These are phyloP conservation scores for Drosophila nr. fundita DNA, from an alignment of 2,888 invertebrate species.

Conservation along the genomic window DNA sequence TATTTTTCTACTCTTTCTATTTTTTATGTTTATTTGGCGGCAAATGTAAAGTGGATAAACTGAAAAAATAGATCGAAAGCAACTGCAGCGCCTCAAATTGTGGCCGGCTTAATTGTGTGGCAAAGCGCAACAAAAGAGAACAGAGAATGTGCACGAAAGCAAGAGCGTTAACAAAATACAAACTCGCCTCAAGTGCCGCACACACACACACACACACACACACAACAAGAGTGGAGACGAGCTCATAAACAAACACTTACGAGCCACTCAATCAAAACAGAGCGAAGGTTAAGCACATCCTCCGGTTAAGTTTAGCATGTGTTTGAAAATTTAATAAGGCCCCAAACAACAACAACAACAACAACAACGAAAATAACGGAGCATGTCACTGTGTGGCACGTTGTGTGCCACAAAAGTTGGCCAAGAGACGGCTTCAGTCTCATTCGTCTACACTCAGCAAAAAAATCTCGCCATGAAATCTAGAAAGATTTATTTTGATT, in stretches of 20 bases:
- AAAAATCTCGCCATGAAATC: not conserved
- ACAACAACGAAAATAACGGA: conserved; percentile 14
- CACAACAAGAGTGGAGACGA: conserved; percentile 15
- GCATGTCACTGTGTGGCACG: conserved; percentile 12
- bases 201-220: not conserved
- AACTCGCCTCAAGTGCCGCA: conserved; percentile 20
- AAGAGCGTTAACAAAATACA: conserved; percentile 31
- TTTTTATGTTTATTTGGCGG: conserved; percentile 34
- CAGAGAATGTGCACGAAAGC: conserved; percentile 27
- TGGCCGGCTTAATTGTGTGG: conserved; percentile 52
- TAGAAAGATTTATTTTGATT: not conserved
- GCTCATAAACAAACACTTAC: conserved; percentile 71
- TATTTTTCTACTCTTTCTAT: conserved; percentile 23
- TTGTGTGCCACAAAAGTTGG: conserved; percentile 43
- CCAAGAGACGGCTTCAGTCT: conserved; percentile 31
- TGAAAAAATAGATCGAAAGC: conserved; percentile 49
- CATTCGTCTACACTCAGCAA: conserved; percentile 7
- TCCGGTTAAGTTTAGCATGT: conserved; percentile 79
- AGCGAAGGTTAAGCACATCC: conserved; percentile 77
- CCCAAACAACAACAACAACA: conserved; percentile 24
- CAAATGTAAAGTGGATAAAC: conserved; percentile 43
- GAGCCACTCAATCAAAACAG: conserved; percentile 76
- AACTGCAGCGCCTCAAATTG: conserved; percentile 50
- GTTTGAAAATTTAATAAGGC: conserved; percentile 78
- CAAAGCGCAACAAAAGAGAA: conserved; percentile 37